Conservation (phyloP, 1,140 invertebrate species). For the Drosophila jambulina region DNA sequence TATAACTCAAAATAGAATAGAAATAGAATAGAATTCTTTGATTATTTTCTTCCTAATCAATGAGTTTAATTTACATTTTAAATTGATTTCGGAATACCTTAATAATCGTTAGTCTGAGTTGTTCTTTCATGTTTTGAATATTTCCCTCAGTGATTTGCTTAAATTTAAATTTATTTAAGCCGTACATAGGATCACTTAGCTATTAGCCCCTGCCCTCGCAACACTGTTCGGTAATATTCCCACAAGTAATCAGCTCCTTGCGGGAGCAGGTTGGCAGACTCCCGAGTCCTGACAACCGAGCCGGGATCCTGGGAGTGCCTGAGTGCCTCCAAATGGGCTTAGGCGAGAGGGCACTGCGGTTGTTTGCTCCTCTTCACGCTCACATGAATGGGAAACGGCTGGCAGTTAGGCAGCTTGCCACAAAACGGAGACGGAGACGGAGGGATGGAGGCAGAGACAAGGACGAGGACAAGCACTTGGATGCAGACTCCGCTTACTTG, state of each 20-base stretch:
- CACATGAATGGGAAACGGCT: slow-evolving; percentile 48
- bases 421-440: slow-evolving; percentile 10
- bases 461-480: slow-evolving; percentile 28
- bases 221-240: slow-evolving; percentile 26
- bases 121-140: neutral
- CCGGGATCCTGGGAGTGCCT: slow-evolving; percentile 34
- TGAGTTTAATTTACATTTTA: neutral
- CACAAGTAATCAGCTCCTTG: slow-evolving; percentile 19
- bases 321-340: slow-evolving; percentile 47
- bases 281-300: slow-evolving; percentile 37
- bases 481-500: slow-evolving; percentile 60
- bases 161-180: too few species aligned
- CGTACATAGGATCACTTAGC: neutral
- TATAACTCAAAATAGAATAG: neutral
- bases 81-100: too few species aligned
- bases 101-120: neutral
- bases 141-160: neutral
- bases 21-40: too few species aligned
- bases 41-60: neutral
- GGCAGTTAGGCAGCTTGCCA: slow-evolving; percentile 48
- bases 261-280: slow-evolving; percentile 31
- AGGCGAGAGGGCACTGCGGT: slow-evolving; percentile 29
- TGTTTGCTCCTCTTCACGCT: slow-evolving; percentile 40
- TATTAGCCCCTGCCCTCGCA: neutral
- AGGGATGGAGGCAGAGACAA: neutral